Evolutionary conservation across 1,140 invertebrate genomes (phyloP), one percentile per base, ranked within the genome.

Genomic region (Hyphantria cunea): DNA sequence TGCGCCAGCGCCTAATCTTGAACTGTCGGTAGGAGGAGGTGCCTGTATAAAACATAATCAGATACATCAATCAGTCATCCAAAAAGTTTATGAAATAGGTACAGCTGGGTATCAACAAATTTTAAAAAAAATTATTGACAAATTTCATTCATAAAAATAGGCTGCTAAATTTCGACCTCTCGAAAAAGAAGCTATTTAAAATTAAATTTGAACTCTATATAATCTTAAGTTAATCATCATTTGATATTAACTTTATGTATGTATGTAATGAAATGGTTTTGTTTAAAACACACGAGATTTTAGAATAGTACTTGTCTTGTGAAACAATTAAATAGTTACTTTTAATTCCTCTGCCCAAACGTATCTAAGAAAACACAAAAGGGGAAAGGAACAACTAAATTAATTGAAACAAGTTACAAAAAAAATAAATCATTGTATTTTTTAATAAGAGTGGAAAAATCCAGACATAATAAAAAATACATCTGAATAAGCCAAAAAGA

Each of bases 1-100:
- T 10, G 89, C 90, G 12, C 90, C 89, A 7, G 84, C 87, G 5
- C 88, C 89, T 0, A 91, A 74, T 31, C 84, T 78, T 6, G 87
- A 87, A 50, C 80, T 90, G 59, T 90, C 87, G 33, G 82, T 85
- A 5, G 90, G 88, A 11, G 89, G 84, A 6, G 87, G 84, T 5
- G 79, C 87, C 89, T 91, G 34, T 33, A 47, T 33, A 65, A 13
- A 64, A 34, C 4, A 10, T 9, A 25, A 11, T 13, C 7, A 1
- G 37, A 34, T 6, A 7, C 3, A 3, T 33, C 17, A 4, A 12
- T n/a, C n/a, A n/a, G n/a, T n/a, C n/a, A n/a, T n/a, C n/a, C n/a
- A n/a, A n/a, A n/a, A n/a, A n/a, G n/a, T n/a, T n/a, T n/a, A n/a
- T n/a, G n/a, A n/a, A n/a, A n/a, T n/a, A n/a, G n/a, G n/a, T n/a